phyloP scores from a whole-genome alignment of 2,888 invertebrate genomes.

The Aleiodes alternator region DNA sequence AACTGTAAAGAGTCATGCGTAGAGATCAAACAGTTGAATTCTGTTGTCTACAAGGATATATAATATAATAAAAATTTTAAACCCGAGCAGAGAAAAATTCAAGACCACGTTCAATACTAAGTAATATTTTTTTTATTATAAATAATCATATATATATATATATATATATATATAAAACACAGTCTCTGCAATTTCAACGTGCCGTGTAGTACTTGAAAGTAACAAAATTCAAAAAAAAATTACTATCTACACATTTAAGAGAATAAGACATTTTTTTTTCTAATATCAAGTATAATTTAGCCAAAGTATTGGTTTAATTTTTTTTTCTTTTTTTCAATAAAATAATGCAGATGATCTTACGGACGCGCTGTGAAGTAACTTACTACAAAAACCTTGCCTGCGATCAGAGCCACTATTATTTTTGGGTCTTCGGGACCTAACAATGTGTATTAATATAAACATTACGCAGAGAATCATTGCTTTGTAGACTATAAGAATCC shows the following conservation, averaged over 20 bases:
- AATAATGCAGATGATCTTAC: slow-evolving; percentile 10
- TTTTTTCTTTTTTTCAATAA: not conserved
- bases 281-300: slow-evolving; percentile 36
- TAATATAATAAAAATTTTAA: slow-evolving; percentile 36
- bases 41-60: slow-evolving; percentile 27
- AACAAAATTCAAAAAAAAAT: slow-evolving; percentile 18
- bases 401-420: slow-evolving; percentile 20
- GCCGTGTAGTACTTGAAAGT: slow-evolving; percentile 25
- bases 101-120: slow-evolving; percentile 43
- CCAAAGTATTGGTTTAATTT: not conserved
- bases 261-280: slow-evolving; percentile 38
- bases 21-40: slow-evolving; percentile 66
- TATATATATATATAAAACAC: slow-evolving; percentile 17
- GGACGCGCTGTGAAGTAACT: slow-evolving; percentile 26
- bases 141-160: slow-evolving; percentile 8
- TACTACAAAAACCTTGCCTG: slow-evolving; percentile 25
- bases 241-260: slow-evolving; percentile 33
- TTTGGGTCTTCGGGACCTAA: slow-evolving; percentile 9
- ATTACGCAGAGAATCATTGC: slow-evolving; percentile 18
- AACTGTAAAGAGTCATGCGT: slow-evolving; percentile 73
- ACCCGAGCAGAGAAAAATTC: slow-evolving; percentile 46
- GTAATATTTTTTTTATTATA: slow-evolving; percentile 16
- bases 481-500: slow-evolving; percentile 9
- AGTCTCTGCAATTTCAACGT: slow-evolving; percentile 33
- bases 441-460: slow-evolving; percentile 46